These are phyloP conservation scores for Amblyteles armatorius DNA, from an alignment of 2,888 invertebrate genomes.

Conservation along the genomic window DNA sequence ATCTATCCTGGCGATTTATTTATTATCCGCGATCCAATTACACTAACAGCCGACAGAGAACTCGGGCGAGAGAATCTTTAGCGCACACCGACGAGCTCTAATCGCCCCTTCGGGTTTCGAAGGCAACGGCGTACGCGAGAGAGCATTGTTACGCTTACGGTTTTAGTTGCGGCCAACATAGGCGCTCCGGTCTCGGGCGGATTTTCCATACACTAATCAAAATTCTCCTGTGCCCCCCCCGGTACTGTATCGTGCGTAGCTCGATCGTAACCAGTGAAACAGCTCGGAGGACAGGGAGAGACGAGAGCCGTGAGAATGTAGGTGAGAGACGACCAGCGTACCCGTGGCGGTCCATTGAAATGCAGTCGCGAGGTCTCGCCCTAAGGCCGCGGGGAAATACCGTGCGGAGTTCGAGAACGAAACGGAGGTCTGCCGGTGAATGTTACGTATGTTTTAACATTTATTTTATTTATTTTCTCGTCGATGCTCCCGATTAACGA, in stretches of 20 bases:
- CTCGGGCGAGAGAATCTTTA: background rate
- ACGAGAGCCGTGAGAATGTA: slow-evolving; percentile 79
- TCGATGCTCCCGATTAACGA: background rate
- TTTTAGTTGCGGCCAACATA: slow-evolving; percentile 67
- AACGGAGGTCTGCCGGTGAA: slow-evolving; percentile 10
- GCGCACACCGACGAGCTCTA: background rate
- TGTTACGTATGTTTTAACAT: background rate
- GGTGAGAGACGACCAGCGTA: slow-evolving; percentile 75
- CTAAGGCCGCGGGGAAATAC: slow-evolving; percentile 38
- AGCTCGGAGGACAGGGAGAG: slow-evolving; percentile 46
- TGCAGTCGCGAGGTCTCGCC: slow-evolving; percentile 25
- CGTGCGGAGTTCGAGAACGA: slow-evolving; percentile 39
- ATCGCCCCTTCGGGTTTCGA: background rate
- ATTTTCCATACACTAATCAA: slow-evolving; percentile 14
- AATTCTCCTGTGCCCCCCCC: background rate
- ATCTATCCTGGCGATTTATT: slow-evolving; percentile 31
- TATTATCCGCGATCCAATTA: slow-evolving; percentile 48
- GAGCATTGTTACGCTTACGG: slow-evolving; percentile 67
- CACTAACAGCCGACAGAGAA: background rate
- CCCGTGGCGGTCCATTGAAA: slow-evolving; percentile 49
- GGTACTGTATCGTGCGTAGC: slow-evolving; percentile 41
- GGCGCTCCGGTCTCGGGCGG: background rate
- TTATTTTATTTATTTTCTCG: background rate
- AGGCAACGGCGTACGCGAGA: background rate
- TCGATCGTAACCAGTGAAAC: slow-evolving; percentile 28